Evolutionary conservation across 2,888 invertebrate species (phyloP).

Genomic region (Spicauda simplicius): DNA sequence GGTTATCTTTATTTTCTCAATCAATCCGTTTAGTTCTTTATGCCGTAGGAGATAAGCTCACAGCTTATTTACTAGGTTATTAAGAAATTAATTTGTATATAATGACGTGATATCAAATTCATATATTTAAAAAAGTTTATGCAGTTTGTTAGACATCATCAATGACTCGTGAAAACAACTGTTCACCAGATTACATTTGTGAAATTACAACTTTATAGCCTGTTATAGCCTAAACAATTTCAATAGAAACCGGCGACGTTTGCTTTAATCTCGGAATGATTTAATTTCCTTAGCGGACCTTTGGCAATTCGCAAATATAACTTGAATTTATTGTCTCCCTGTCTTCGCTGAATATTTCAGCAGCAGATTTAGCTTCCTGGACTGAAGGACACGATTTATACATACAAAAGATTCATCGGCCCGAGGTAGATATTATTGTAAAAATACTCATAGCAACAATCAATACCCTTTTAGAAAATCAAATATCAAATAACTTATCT

Average conservation of each 20-base stretch:
- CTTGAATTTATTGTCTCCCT: constrained; percentile 37
- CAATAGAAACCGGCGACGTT: constrained; percentile 35
- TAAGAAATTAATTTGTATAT: too few relatives aligned
- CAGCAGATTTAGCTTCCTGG: constrained; percentile 34
- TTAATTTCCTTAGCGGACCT: constrained; percentile 37
- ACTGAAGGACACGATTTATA: constrained; percentile 30
- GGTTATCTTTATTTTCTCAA: too few relatives aligned
- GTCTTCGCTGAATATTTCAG: constrained; percentile 37
- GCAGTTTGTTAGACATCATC: too few relatives aligned
- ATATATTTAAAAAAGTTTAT: too few relatives aligned
- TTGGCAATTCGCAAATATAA: constrained; percentile 35
- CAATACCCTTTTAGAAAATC: too few relatives aligned
- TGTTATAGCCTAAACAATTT: constrained; percentile 30
- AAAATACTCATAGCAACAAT: too few relatives aligned
- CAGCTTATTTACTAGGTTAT: too few relatives aligned
- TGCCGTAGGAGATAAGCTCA: too few relatives aligned
- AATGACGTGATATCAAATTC: too few relatives aligned
- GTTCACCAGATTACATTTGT: constrained; percentile 9
- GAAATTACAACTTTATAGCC: constrained; percentile 19
- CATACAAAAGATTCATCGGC: constrained; percentile 14
- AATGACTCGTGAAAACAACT: constrained; percentile 2
- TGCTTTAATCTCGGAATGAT: constrained; percentile 37
- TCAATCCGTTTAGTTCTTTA: too few relatives aligned
- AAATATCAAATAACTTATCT: too few relatives aligned
- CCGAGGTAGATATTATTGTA: background rate